These are phyloP conservation scores for Micromys minutus DNA, from an alignment of 2,113 vertebrate species.

Conservation along the genomic window DNA sequence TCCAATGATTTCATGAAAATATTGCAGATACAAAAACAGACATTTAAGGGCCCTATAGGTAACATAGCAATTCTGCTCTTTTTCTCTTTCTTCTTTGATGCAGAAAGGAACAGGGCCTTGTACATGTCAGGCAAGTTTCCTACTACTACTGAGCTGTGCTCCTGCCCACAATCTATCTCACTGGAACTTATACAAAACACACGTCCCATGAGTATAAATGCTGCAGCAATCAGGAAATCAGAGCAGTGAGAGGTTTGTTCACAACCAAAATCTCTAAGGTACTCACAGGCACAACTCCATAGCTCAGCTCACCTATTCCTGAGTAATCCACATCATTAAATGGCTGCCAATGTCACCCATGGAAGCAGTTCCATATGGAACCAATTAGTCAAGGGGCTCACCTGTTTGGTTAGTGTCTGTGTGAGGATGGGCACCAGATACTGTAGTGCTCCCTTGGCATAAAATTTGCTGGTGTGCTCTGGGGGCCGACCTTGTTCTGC, in stretches of 20 bases:
- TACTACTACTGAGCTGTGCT: not conserved
- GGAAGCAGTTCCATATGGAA: not conserved
- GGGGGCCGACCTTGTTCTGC: slow-evolving; percentile 98
- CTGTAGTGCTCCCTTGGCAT: slow-evolving; percentile 97
- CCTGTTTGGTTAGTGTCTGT: slow-evolving; percentile 98
- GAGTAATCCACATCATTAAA: slow-evolving; percentile 21
- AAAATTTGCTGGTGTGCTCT: slow-evolving; percentile 99
- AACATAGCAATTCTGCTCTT: not conserved
- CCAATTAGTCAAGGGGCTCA: slow-evolving; percentile 70
- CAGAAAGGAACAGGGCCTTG: not conserved
- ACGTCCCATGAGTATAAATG: not conserved
- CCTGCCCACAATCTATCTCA: not conserved
- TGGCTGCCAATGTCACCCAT: not conserved
- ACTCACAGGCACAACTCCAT: not conserved
- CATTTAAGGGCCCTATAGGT: not conserved
- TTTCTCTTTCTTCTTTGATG: not conserved
- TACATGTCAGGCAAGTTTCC: not conserved
- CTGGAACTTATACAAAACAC: not conserved
- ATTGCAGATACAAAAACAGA: not conserved
- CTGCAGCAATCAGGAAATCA: not conserved
- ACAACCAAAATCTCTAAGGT: not conserved
- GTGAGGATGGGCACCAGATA: slow-evolving; percentile 98
- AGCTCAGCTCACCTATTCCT: not conserved
- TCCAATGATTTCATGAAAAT: not conserved
- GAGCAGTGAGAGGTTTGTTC: slow-evolving; percentile 49